These are phyloP conservation scores for Recurvirostra avosetta DNA, from an alignment of 2,113 vertebrate genomes.

Conservation along the genomic window DNA sequence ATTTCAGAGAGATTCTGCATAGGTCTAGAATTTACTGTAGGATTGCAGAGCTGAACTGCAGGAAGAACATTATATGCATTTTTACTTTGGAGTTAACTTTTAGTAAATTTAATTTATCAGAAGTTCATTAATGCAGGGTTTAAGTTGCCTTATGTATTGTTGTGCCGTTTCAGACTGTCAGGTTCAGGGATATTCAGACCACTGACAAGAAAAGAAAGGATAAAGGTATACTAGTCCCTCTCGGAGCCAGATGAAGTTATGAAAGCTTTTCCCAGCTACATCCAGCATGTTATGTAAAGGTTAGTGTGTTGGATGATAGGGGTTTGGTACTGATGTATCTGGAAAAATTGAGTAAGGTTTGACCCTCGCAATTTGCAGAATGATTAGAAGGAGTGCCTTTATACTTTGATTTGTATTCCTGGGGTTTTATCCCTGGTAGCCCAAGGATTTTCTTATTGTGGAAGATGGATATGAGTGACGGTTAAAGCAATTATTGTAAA, in stretches of 20 bases:
- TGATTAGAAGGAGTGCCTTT: not conserved
- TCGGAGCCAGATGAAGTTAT: not conserved
- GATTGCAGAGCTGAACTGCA: not conserved
- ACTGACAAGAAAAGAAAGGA: not conserved
- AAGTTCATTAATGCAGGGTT: not conserved
- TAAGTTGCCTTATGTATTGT: not conserved
- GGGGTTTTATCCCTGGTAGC: no score
- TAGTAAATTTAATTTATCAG: not conserved
- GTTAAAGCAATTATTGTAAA: not conserved
- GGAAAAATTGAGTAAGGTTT: not conserved
- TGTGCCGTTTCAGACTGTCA: not conserved
- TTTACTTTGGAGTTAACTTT: not conserved
- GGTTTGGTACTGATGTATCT: not conserved
- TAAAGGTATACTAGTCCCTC: not conserved
- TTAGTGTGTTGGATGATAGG: not conserved
- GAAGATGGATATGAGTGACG: not conserved
- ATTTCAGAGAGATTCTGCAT: not conserved
- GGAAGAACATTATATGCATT: accelerated
- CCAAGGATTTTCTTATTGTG: not conserved
- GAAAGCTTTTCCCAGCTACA: not conserved
- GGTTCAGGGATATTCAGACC: not conserved
- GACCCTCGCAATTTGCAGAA: not conserved
- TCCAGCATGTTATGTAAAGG: not conserved
- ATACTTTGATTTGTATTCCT: not conserved
- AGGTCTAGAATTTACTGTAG: not conserved